phyloP scores from a whole-genome alignment of 1,140 invertebrate species.

The Drosophila athabasca region DNA sequence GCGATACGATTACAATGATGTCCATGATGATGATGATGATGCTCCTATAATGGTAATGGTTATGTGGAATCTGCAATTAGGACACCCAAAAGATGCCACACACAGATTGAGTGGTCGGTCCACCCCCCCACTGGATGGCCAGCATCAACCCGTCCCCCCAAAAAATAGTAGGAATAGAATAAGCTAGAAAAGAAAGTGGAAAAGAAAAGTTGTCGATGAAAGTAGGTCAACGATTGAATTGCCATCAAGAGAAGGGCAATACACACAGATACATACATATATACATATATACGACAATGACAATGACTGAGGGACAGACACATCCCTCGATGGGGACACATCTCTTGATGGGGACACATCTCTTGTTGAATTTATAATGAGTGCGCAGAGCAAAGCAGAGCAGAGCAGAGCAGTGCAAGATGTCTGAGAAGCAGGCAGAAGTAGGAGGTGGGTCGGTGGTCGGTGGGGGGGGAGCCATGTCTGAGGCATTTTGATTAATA shows the following conservation, averaged over 20 bases:
- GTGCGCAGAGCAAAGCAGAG: not conserved
- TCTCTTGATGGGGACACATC: slow-evolving; percentile 12
- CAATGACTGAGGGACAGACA: no score
- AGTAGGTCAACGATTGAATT: slow-evolving; percentile 74
- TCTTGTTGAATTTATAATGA: slow-evolving; percentile 59
- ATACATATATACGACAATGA: slow-evolving; percentile 4
- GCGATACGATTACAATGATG: not conserved
- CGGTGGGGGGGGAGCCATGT: not conserved
- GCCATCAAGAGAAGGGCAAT: slow-evolving; percentile 50
- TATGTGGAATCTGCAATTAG: slow-evolving; percentile 47
- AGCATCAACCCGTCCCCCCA: slow-evolving; percentile 15
- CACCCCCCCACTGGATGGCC: not conserved
- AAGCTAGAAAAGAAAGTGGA: slow-evolving; percentile 1
- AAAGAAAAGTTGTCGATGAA: slow-evolving; percentile 31
- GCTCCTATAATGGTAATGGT: slow-evolving; percentile 16
- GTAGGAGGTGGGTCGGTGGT: no score
- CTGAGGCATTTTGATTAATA: slow-evolving; percentile 56
- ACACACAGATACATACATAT: no score
- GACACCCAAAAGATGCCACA: not conserved
- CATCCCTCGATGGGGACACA: not conserved
- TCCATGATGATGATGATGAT: slow-evolving; percentile 16
- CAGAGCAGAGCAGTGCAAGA: not conserved
- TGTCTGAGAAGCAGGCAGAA: no score
- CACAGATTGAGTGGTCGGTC: slow-evolving; percentile 16
- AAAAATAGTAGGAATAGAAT: not conserved